These are phyloP conservation scores for Lutjanus erythropterus DNA, from an alignment of 2,113 vertebrate species.

Conservation along the genomic window DNA sequence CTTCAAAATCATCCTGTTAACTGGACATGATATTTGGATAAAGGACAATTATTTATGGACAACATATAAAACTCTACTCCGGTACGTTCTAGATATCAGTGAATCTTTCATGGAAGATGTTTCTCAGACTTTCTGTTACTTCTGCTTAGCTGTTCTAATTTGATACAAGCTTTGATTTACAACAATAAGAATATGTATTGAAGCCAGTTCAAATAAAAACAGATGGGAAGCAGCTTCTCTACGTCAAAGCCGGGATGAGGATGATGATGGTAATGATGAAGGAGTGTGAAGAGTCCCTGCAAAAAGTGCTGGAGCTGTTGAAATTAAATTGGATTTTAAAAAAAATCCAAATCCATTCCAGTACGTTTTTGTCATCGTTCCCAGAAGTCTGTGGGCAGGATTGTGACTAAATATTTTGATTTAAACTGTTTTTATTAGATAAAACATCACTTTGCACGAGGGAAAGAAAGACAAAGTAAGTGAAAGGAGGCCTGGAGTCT, in stretches of 20 bases:
- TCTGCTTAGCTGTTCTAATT: neutral
- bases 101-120: too few species aligned
- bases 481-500: neutral
- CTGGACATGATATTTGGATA: neutral
- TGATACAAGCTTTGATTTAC: neutral
- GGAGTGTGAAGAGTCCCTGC: fast-evolving
- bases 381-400: neutral
- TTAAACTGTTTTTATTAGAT: neutral
- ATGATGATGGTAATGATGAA: neutral
- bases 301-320: neutral
- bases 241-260: neutral
- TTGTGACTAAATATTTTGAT: neutral
- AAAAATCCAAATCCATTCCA: neutral
- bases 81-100: too few species aligned
- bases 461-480: neutral
- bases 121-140: neutral
- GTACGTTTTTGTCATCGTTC: neutral
- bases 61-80: neutral
- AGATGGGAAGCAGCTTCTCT: neutral
- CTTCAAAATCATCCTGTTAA: too few species aligned
- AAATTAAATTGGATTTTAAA: neutral
- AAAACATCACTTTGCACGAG: neutral
- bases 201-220: neutral
- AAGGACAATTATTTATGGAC: neutral
- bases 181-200: neutral